Percentiles rank a stretch among this genome's conserved stretches.
Conservation (phyloP, 2,113 vertebrate genomes). For the Thomomys bottae region DNA sequence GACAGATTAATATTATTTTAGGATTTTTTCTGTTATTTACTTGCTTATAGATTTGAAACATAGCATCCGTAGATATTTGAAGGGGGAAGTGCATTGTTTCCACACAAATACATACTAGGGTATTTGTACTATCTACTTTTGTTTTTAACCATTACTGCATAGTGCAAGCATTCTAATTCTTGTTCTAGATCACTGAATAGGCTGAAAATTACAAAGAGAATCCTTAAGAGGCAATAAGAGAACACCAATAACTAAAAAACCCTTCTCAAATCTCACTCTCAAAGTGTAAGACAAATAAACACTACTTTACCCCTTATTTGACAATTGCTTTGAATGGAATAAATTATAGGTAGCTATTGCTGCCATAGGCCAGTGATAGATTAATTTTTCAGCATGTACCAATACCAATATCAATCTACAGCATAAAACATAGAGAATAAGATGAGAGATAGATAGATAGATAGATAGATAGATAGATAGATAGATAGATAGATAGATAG, state of each 20-base stretch:
- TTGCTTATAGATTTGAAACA: not conserved
- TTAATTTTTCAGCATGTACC: too few relatives aligned
- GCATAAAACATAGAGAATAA: not conserved
- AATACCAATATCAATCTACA: not conserved
- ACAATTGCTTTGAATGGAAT: not conserved
- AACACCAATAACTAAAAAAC: not conserved
- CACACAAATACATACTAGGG: not conserved
- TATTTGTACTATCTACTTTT: not conserved
- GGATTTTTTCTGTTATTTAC: not conserved
- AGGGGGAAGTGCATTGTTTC: not conserved
- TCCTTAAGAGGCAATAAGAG: not conserved
- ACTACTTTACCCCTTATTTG: not conserved
- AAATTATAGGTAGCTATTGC: not conserved
- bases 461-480: not conserved
- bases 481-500: not conserved
- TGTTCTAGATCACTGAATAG: not conserved
- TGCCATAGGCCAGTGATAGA: not conserved
- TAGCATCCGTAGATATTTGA: too few relatives aligned
- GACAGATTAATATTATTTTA: not conserved
- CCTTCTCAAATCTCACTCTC: not conserved
- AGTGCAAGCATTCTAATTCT: not conserved
- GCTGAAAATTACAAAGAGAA: not conserved
- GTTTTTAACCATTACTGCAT: not conserved
- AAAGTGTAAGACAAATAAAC: not conserved
- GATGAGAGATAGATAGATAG: not conserved